Percentiles rank a stretch among this genome's conserved stretches.
phyloP scores from a whole-genome alignment of 92 coral and sea anemone species.

The Epizoanthus scotinus region DNA sequence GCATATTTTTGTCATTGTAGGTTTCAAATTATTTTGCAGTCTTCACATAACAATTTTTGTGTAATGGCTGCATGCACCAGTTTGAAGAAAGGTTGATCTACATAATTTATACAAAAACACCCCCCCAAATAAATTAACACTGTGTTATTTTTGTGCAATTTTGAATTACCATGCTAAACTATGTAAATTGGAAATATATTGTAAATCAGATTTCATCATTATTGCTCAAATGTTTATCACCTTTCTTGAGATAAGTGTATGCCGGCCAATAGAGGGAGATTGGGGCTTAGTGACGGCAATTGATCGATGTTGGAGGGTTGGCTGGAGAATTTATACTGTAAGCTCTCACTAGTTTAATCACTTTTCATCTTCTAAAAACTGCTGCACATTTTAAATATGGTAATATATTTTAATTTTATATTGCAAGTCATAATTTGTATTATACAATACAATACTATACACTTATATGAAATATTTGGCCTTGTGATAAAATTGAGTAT shows the following conservation, averaged over 20 bases:
- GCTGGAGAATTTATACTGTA: not conserved
- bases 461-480: not conserved
- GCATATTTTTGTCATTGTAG: too few species aligned
- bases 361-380: constrained; percentile 5
- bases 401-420: constrained; percentile 42
- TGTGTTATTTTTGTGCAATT: too few species aligned
- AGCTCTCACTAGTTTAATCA: constrained; percentile 17
- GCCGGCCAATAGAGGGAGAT: not conserved
- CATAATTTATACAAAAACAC: too few species aligned
- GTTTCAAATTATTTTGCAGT: too few species aligned
- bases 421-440: constrained; percentile 8
- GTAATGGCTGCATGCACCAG: too few species aligned
- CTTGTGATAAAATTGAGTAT: constrained; percentile 11
- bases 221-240: too few species aligned
- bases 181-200: not conserved
- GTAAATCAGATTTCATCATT: too few species aligned
- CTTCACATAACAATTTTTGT: too few species aligned
- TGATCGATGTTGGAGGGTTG: not conserved
- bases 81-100: too few species aligned
- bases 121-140: too few species aligned
- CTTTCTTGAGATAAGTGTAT: not conserved
- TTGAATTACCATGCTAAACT: not conserved
- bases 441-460: not conserved
- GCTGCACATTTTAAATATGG: constrained; percentile 28
- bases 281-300: not conserved